Conservation (phyloP, 2,888 invertebrate species). For the Yponomeuta malinellus region DNA sequence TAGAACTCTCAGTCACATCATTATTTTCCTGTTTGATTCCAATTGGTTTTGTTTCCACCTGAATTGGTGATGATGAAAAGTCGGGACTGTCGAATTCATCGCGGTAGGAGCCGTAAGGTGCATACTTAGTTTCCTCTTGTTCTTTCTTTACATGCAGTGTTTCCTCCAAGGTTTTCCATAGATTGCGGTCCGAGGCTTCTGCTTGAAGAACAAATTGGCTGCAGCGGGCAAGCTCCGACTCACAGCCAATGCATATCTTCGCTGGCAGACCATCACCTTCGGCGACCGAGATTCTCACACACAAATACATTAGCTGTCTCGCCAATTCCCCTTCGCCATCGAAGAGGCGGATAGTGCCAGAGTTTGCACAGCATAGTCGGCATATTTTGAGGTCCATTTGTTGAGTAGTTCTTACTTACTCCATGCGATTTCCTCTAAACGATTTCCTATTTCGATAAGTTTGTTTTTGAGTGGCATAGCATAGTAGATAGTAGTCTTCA, state of each 20-base stretch:
- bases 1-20: neutral
- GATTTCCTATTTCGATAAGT: no score
- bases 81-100: neutral
- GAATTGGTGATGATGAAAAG: neutral
- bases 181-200: slow-evolving; percentile 42
- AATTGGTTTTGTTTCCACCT: slow-evolving; percentile 15
- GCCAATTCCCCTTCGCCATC: slow-evolving; percentile 28
- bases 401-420: neutral
- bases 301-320: slow-evolving; percentile 48
- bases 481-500: no score
- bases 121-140: slow-evolving; percentile 13
- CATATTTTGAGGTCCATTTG: slow-evolving; percentile 41
- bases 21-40: slow-evolving; percentile 20
- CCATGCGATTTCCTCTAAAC: neutral
- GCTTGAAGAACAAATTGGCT: slow-evolving; percentile 50
- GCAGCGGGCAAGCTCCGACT: slow-evolving; percentile 35
- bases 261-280: slow-evolving; percentile 47
- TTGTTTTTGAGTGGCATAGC: no score
- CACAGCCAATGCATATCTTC: slow-evolving; percentile 41
- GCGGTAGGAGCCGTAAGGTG: slow-evolving; percentile 17
- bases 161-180: slow-evolving; percentile 27
- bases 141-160: neutral
- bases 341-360: slow-evolving; percentile 40
- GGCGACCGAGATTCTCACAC: slow-evolving; percentile 36
- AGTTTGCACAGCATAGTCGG: slow-evolving; percentile 43